A percentile compares a stretch with the other conserved stretches of the same genome.
Evolutionary conservation across 1,140 invertebrate species (phyloP).

Genomic region (Brachystomella parvula): DNA sequence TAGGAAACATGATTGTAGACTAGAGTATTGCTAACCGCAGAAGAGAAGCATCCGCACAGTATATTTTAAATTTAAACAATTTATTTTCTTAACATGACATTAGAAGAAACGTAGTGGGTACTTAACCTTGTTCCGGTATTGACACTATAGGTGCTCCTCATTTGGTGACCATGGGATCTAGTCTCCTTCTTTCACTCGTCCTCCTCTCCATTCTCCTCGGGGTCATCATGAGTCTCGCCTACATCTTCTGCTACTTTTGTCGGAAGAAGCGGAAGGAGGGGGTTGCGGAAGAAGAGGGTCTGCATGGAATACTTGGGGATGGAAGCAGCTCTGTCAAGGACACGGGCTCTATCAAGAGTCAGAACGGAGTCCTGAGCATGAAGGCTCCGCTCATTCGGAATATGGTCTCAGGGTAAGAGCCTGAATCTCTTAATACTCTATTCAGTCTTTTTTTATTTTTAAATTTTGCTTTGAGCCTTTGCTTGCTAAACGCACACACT

Average conservation of each 20-base stretch:
- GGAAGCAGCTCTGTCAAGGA: slow-evolving; percentile 36
- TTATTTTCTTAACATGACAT: no score
- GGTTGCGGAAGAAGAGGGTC: slow-evolving; percentile 36
- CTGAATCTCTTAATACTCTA: not conserved
- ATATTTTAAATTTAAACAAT: no score
- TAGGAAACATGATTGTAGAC: no score
- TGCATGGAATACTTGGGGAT: slow-evolving; percentile 37
- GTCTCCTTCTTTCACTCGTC: slow-evolving; percentile 20
- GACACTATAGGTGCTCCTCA: no score
- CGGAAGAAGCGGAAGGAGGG: slow-evolving; percentile 35
- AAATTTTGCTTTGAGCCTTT: no score
- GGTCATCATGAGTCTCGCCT: slow-evolving; percentile 30
- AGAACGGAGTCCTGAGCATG: slow-evolving; percentile 36
- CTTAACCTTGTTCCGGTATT: no score
- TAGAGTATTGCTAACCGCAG: no score
- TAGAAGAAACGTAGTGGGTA: no score
- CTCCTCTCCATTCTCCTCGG: slow-evolving; percentile 19
- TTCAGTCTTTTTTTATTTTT: not conserved
- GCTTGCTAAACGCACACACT: no score
- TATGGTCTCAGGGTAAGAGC: slow-evolving; percentile 34
- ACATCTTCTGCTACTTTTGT: slow-evolving; percentile 38
- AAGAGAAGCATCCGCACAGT: no score
- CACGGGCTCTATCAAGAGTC: slow-evolving; percentile 36
- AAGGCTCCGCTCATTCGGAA: slow-evolving; percentile 36
- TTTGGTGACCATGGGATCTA: slow-evolving; percentile 27